These are phyloP conservation scores for Leiothrix lutea DNA, from an alignment of 2,113 vertebrate species.

Conservation along the genomic window DNA sequence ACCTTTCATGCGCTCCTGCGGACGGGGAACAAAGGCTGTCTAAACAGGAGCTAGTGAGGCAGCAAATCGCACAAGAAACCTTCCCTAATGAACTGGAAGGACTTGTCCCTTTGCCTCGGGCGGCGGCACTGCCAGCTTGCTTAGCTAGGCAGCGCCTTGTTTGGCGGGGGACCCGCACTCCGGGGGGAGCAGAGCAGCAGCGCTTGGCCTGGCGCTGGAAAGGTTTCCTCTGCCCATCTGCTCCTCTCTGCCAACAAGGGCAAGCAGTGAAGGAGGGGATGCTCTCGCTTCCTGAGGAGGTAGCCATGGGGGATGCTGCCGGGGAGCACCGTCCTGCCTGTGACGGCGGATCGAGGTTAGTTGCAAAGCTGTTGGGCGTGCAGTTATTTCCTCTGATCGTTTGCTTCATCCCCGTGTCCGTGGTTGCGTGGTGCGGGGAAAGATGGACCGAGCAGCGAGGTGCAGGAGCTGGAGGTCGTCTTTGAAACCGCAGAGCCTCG, in stretches of 20 bases:
- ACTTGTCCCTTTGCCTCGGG: constrained; percentile 54
- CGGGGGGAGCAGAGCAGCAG: not conserved
- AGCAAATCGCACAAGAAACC: constrained; percentile 59
- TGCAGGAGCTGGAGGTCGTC: not conserved
- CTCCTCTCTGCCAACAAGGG: not conserved
- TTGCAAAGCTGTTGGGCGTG: not conserved
- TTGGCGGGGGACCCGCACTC: not conserved
- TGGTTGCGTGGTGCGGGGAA: not conserved
- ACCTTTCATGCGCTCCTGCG: not conserved
- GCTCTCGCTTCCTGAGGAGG: not conserved
- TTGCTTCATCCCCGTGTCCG: not conserved
- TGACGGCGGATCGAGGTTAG: not conserved
- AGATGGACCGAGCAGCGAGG: rapidly evolving
- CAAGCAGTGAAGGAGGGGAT: not conserved
- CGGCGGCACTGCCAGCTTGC: not conserved
- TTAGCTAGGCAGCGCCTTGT: not conserved
- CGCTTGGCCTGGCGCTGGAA: not conserved
- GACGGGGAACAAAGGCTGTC: constrained; percentile 35
- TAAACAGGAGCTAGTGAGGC: constrained; percentile 61
- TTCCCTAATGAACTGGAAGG: constrained; percentile 69
- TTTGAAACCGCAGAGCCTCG: not conserved
- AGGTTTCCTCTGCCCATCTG: not conserved
- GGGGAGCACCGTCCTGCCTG: not conserved
- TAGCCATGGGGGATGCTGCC: not conserved
- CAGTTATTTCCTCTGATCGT: not conserved